Percentiles rank a stretch among this genome's conserved stretches.
Conservation (phyloP, 1,140 invertebrate species). For the Scaptomyza hsui region DNA sequence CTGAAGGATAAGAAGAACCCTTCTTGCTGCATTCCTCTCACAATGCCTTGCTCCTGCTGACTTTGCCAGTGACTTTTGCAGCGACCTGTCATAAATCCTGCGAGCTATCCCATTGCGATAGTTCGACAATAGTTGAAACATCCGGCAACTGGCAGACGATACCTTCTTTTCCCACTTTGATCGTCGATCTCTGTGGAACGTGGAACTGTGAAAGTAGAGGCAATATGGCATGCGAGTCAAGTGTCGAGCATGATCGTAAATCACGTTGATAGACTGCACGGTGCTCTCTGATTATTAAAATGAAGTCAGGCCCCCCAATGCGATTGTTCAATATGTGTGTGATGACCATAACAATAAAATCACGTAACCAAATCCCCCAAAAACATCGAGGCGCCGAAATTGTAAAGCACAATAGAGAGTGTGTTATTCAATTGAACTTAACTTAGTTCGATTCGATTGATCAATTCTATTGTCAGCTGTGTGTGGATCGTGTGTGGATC, state of each 20-base stretch:
- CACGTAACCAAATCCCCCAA: conserved; percentile 26
- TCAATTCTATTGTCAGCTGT: conserved; percentile 53
- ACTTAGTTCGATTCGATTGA: conserved; percentile 39
- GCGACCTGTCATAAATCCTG: conserved; percentile 71
- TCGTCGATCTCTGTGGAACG: background rate
- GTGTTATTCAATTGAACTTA: background rate
- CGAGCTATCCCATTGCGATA: conserved; percentile 25
- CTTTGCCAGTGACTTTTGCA: conserved; percentile 32
- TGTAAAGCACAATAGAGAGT: conserved; percentile 10
- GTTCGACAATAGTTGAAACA: conserved; percentile 39
- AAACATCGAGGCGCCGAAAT: conserved; percentile 38
- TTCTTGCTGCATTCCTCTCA: conserved; percentile 64
- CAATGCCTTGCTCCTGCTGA: conserved; percentile 51
- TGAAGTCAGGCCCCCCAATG: conserved; percentile 39
- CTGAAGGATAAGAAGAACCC: conserved; percentile 49
- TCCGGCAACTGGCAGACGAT: conserved; percentile 36
- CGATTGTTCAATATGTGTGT: conserved; percentile 11
- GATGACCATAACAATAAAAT: conserved; percentile 34
- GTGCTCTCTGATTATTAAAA: conserved; percentile 27
- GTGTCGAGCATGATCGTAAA: conserved; percentile 62
- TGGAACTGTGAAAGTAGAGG: conserved; percentile 54
- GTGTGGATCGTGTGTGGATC: too few relatives aligned
- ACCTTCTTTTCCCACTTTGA: background rate
- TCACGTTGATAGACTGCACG: conserved; percentile 57
- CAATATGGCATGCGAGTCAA: conserved; percentile 51